phyloP scores from a whole-genome alignment of 2,888 invertebrate species.

The Ganaspis brasiliensis region DNA sequence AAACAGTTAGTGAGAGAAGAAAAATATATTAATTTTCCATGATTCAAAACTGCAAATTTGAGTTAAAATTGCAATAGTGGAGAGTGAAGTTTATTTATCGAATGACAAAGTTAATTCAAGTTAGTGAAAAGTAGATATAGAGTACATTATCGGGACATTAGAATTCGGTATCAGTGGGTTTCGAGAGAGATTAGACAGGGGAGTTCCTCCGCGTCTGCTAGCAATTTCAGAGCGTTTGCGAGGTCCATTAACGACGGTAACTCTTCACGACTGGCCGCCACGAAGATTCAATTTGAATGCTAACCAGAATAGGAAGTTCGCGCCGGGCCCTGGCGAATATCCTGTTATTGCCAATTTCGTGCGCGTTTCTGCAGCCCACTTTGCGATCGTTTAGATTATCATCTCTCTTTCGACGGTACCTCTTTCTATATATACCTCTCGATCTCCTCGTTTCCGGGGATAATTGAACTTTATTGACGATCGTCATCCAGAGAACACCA shows the following conservation, averaged over 20 bases:
- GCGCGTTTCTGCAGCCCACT: slow-evolving; percentile 77
- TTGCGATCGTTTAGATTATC: slow-evolving; percentile 79
- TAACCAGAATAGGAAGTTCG: slow-evolving; percentile 78
- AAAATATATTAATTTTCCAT: too few species aligned
- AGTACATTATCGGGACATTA: slow-evolving; percentile 16
- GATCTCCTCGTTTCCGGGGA: slow-evolving; percentile 63
- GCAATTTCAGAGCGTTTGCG: slow-evolving; percentile 75
- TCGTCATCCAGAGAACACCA: slow-evolving; percentile 37
- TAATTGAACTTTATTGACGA: slow-evolving; percentile 70
- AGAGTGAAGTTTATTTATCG: too few species aligned
- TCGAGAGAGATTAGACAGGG: slow-evolving; percentile 43
- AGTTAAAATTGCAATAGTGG: too few species aligned
- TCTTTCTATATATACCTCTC: slow-evolving; percentile 48
- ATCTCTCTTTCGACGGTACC: slow-evolving; percentile 68
- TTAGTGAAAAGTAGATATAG: neutral
- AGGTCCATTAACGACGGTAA: slow-evolving; percentile 77
- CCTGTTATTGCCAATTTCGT: slow-evolving; percentile 78
- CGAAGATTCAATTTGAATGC: slow-evolving; percentile 80
- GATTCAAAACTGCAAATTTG: too few species aligned
- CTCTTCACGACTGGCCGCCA: slow-evolving; percentile 76
- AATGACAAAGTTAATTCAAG: too few species aligned
- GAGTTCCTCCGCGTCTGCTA: slow-evolving; percentile 64
- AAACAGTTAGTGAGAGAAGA: too few species aligned
- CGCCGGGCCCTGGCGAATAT: slow-evolving; percentile 68
- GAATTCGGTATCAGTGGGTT: slow-evolving; percentile 31